Evolutionary conservation across 2,888 invertebrate species (phyloP), one percentile per base, ranked within the genome.

Genomic region (Oligia strigilis): DNA sequence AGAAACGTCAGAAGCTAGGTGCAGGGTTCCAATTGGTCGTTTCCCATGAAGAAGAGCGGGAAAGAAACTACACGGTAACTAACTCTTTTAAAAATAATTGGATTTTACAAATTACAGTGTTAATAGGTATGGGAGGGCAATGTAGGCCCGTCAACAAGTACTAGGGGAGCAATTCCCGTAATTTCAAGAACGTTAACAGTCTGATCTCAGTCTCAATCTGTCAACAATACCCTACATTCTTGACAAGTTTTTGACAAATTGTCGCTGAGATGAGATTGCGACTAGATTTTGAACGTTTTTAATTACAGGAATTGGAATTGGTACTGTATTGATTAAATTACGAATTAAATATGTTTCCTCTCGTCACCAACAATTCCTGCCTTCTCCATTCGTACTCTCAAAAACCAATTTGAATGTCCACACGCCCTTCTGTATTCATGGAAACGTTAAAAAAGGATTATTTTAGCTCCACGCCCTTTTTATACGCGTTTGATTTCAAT

Each of bases 321-420:
- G 52, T 55, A 55, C 52, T 19, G 36, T 55, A 72, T 65, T 74
- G 55, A 70, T 72, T 72, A 40, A 73, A 71, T 67, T 71, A 55
- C 19, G 71, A 60, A 79, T 78, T 64, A 74, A 72, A 77, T 29
- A 14, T 66, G 60, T 78, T 49, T 43, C 49, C 14, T 77, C 40
- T 72, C 72, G 52, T 77, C 60, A 72, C 72, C 62, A 70, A 72
- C 49, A n/a, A 43, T 49, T 74, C 43, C 40, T 72, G 80, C 75
- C 77, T 78, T 73, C 81, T 75, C 80, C 69, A 85, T 91, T 86
- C 83, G 78, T 83, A 83, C 87, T 87, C 88, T 90, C 82, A 89
- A 91, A 93, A 94, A 92, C 90, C 92, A 93, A 94, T 94, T 94
- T 93, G 87, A 88, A 89, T 88, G 72, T 88, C 90, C 90, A 90